phyloP scores from a whole-genome alignment of 1,140 invertebrate species.

The Anadara kagoshimensis region DNA sequence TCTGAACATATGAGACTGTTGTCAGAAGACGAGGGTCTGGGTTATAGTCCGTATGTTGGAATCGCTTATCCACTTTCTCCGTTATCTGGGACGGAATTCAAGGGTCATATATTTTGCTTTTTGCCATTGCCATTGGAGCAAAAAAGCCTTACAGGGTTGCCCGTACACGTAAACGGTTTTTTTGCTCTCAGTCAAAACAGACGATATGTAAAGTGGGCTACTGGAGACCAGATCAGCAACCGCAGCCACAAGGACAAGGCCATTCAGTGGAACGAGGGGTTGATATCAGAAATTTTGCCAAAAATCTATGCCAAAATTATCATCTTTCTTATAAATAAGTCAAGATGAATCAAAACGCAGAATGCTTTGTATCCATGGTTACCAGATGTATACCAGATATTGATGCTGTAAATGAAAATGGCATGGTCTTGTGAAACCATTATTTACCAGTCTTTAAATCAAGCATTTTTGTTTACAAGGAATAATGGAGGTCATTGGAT shows the following conservation, averaged over 20 bases:
- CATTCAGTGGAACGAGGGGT: slow-evolving; percentile 60
- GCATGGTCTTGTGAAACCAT: slow-evolving; percentile 19
- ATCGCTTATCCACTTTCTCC: slow-evolving; percentile 47
- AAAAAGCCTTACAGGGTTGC: slow-evolving; percentile 59
- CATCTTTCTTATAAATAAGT: slow-evolving; percentile 10
- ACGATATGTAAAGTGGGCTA: slow-evolving; percentile 63
- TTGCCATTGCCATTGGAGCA: slow-evolving; percentile 61
- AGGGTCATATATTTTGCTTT: slow-evolving; percentile 67
- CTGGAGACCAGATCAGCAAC: slow-evolving; percentile 42
- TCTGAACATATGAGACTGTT: slow-evolving; percentile 33
- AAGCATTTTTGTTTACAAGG: slow-evolving; percentile 15
- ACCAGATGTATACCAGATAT: slow-evolving; percentile 31
- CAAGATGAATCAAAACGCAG: not conserved
- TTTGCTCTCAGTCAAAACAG: slow-evolving; percentile 66
- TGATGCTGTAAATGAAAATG: slow-evolving; percentile 19
- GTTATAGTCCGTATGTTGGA: slow-evolving; percentile 61
- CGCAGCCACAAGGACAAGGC: slow-evolving; percentile 47
- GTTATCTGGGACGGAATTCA: slow-evolving; percentile 5
- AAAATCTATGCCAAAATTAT: slow-evolving; percentile 41
- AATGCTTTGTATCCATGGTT: not conserved
- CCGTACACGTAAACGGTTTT: slow-evolving; percentile 66
- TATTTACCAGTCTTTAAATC: slow-evolving; percentile 9
- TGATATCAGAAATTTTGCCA: slow-evolving; percentile 58
- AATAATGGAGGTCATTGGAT: slow-evolving; percentile 36
- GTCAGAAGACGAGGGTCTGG: slow-evolving; percentile 37